Base-by-base conservation (phyloP, 1,140 invertebrate genomes). In the Batillaria attramentaria region DNA sequence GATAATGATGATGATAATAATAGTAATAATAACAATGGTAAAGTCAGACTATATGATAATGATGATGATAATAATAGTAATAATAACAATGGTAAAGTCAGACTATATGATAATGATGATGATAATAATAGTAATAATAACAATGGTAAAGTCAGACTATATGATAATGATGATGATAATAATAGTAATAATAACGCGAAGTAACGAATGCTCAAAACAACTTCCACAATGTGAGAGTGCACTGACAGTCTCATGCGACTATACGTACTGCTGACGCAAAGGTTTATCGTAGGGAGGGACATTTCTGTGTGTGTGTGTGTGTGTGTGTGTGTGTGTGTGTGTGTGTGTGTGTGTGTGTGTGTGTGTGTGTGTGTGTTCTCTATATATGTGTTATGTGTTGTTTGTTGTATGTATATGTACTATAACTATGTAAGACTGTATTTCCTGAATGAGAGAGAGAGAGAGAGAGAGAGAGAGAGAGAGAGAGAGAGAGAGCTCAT, bases 281-380 rank as follows among this genome's bases (percentile, higher is more conserved):
- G 0, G 16, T 2, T 54, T 54, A 54, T 54, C 2, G 16, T 24
- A 50, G n/a, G 16, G 16, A 16, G 24, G 16, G 16, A 16, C 46
- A 1, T 1, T 18, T 18, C 0, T 18, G 16, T 54, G 46, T 54
- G 46, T 54, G 31, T 35, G 28, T 37, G 62, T 66, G n/a, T 28
- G 10, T 66, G n/a, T 33, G 10, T n/a, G 1, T 66, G n/a, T 66
- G 33, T 35, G 31, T 31, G 62, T 37, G n/a, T 66, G 62, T 66
- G 31, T 35, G n/a, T 66, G 62, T 66, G 57, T 62, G 57, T 62
- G 57, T 62, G 57, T 62, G 57, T 62, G 57, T 62, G 57, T 62
- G 57, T 62, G 57, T 62, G 57, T 62, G 57, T 62, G 57, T 62
- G 57, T 62, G 57, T 62, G 57, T 62, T 13, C 31, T 8, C 57